Base-by-base conservation (phyloP, 1,140 invertebrate genomes). In the Thaumetopoea pityocampa region DNA sequence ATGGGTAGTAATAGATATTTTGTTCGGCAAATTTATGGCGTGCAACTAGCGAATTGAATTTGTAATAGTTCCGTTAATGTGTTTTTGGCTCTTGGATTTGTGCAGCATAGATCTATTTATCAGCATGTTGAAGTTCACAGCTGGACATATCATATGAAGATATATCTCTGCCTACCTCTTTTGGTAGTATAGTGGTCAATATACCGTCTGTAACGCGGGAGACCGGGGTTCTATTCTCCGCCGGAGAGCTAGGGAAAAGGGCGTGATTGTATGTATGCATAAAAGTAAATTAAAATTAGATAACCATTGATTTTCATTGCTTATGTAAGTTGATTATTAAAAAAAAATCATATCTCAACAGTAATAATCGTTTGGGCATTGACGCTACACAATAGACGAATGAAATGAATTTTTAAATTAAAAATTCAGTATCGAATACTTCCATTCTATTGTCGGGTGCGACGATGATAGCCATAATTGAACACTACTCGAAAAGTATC, bases 11-110 rank as follows among this genome's bases (percentile, higher is more conserved):
- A 61, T 53, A 57, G 51, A 9, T 60, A 55, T 47, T 34, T 37
- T 26, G 34, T 18, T 15, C 27, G 37, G 17, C 27, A 35, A 53
- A 77, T 73, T 77, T 73, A 71, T 72, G 51, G 59, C 57, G 16
- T 20, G 35, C 20, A 30, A 22, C n/a, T 19, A n/a, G 10, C 11
- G 8, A 30, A 32, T 5, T 41, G 19, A 30, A 30, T 30, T 24
- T 12, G 2, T 41, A 22, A 68, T 40, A n/a, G 4, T 20, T 12
- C 16, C 16, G 5, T 19, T 38, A n/a, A n/a, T 20, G 9, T 9
- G 17, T 11, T 29, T 28, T 3, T 10, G 9, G 9, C 22, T 9
- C 5, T 27, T 27, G 10, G 24, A 11, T 27, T 3, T n/a, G n/a
- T n/a, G n/a, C n/a, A n/a, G n/a, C n/a, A n/a, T n/a, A n/a, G n/a